Evolutionary conservation across 2,888 invertebrate species (phyloP), one percentile per base, ranked within the genome.

Genomic region (Papilio demoleus): DNA sequence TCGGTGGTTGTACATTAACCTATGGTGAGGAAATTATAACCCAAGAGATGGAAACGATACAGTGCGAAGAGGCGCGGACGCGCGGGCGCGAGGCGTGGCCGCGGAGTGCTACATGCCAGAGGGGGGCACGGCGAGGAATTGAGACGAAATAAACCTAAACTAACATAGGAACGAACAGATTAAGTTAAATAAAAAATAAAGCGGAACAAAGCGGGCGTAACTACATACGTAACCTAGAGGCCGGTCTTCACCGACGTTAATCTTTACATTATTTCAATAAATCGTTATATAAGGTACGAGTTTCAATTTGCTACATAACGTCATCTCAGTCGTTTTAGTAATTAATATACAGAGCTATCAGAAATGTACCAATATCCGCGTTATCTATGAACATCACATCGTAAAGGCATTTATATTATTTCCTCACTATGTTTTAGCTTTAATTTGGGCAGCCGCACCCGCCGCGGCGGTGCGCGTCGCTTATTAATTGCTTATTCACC

Each of bases 301-400:
- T 85, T 84, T 86, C 79, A 80, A 81, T 79, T 82, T 79, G 82
- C 85, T 87, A 90, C 82, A 81, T 83, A 86, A 85, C 85, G 86
- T 81, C 77, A 81, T 78, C 71, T 90, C 90, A 90, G 88, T 90
- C 88, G 85, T 82, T 85, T 83, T 83, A 84, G 83, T 85, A 83
- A 82, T 78, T 19, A 45, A 19, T 45, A 84, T 82, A 84, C 83
- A 88, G 85, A 87, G 84, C 88, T 90, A 88, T 83, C 82, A 87
- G 82, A 88, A 84, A 86, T 87, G 90, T 90, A 88, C 85, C 87
- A 81, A 85, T 82, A 83, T 86, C 85, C 85, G 86, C 81, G 84
- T 84, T 84, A 89, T 79, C 87, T 91, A 90, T 90, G 85, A 89
- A 87, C 87, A 90, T 90, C 89, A 90, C 88, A 90, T 82, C 88